Base-by-base conservation (phyloP, 2,797 vertebrate genomes). In the Sebastes diaconus region DNA sequence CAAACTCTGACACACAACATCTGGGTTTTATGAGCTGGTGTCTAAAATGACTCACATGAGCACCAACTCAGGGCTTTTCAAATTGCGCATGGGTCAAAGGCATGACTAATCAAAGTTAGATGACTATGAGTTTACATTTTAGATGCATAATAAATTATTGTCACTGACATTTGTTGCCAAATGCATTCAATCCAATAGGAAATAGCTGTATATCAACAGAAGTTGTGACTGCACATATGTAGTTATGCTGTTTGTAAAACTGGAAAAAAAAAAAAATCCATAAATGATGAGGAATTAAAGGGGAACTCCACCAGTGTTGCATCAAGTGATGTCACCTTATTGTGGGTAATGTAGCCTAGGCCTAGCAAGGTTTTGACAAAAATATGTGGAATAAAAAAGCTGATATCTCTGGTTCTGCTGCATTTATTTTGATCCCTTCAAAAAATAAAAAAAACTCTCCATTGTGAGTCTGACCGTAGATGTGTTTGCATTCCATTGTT, bases 31-130 rank as follows among this genome's bases (percentile, higher is more conserved):
- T 79, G 22, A 74, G 54, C 70, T 61, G 10, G 8, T 80, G 67
- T 61, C 42, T 36, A 25, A 68, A 60, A 50, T 85, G 73, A 79
- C 36, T 79, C 80, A 83, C 29, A 52, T 52, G 32, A 57, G 25
- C 20, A 32, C 42, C 2, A 22, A 57, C 58, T 78, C 34, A 72
- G 30, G 61, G 32, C 20, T 78, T 78, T 57, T 57, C 4, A 32
- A 6, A 27, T 67, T n/a, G 16, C 63, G 78, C 68, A 76, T 29
- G 11, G 6, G 22, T 29, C 27, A 8, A 18, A 54, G 73, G 58
- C 8, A 20, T 50, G 73, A 75, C 54, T 69, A 50, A 59, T 66
- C 20, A 32, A 11, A 61, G 52, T 60, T 29, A 60, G 25, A 63
- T 30, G 78, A 55, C 20, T 12, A 8, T 3, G 2, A 4, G 25